These are phyloP conservation scores for Vesta saturnalis DNA, from an alignment of 2,888 invertebrate genomes.

Conservation along the genomic window DNA sequence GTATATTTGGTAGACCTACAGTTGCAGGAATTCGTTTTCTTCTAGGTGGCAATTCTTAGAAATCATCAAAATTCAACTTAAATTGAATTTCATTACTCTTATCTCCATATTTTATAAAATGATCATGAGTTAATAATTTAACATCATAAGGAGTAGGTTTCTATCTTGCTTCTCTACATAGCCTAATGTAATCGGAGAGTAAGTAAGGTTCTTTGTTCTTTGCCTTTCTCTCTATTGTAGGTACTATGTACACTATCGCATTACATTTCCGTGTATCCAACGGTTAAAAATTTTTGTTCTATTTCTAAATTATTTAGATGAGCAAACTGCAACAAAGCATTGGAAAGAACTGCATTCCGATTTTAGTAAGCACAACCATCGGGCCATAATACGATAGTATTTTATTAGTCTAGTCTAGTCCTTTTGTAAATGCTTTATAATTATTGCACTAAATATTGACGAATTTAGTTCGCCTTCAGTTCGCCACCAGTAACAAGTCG, in stretches of 20 bases:
- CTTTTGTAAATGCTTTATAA: too few species aligned
- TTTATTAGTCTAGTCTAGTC: not conserved
- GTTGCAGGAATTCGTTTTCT: slow-evolving; percentile 2
- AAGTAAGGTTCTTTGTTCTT: not conserved
- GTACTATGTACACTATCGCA: too few species aligned
- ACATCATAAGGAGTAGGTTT: slow-evolving; percentile 9
- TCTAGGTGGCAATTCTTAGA: not conserved
- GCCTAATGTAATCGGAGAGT: not conserved
- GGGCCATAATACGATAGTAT: not conserved
- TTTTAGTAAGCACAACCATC: not conserved
- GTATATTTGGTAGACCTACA: not conserved
- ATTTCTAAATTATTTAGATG: not conserved
- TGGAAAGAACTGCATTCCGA: not conserved
- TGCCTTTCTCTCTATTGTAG: not conserved
- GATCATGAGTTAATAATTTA: slow-evolving; percentile 5
- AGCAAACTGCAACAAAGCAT: not conserved
- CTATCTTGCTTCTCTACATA: slow-evolving; percentile 3
- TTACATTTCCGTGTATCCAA: too few species aligned
- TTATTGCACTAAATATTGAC: not conserved
- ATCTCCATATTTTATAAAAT: not conserved
- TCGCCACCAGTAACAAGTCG: slow-evolving; percentile 9
- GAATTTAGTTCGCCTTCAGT: not conserved
- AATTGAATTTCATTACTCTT: not conserved
- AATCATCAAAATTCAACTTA: slow-evolving; percentile 6
- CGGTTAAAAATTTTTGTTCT: too few species aligned